Evolutionary conservation across 2,113 vertebrate species (phyloP), one percentile per base, ranked within the genome.

Genomic region (Struthidea cinerea): DNA sequence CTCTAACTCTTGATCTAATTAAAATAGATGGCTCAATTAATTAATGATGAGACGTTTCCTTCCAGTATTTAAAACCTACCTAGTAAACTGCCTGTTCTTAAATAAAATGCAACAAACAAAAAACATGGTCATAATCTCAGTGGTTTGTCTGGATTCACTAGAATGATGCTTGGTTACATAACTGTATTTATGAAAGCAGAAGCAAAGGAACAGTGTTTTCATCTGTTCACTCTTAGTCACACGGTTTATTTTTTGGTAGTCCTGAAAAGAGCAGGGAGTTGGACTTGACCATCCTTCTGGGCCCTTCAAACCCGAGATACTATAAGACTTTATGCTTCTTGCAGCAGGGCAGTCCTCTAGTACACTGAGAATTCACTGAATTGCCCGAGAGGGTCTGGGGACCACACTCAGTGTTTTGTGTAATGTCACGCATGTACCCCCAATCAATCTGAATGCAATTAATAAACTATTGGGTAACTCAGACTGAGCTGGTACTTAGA

Each of bases 1-100:
- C 74, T 87, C 82, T 86, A 94, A 89, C 44, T 75, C 90, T 68
- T 81, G 19, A 44, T 85, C 65, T 96, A 96, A 95, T 95, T 96
- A 91, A 97, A 96, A 95, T 11, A 52, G 68, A 94, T 55, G 18
- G 50, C 32, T 63, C 60, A 92, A 74, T 89, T 85, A 97, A 95
- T 95, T 97, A 91, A 95, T 49, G 47, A 87, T 83, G 39, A 95
- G 56, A 76, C 42, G 75, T 96, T 96, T 97, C 78, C 87, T 93
- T 83, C 35, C 67, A 78, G 30, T 61, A 44, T 78, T 92, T 33
- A 85, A 56, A 85, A 93, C 50, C 18, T 18, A 69, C 35, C 30
- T 20, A 83, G 32, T n/a, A 96, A 96, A 93, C 47, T 89, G 55
- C 22, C 74, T 77, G 44, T 42, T 94, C 76, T 90, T 92, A 35